Conservation (phyloP, 2,797 vertebrate genomes). For the Helostoma temminkii region DNA sequence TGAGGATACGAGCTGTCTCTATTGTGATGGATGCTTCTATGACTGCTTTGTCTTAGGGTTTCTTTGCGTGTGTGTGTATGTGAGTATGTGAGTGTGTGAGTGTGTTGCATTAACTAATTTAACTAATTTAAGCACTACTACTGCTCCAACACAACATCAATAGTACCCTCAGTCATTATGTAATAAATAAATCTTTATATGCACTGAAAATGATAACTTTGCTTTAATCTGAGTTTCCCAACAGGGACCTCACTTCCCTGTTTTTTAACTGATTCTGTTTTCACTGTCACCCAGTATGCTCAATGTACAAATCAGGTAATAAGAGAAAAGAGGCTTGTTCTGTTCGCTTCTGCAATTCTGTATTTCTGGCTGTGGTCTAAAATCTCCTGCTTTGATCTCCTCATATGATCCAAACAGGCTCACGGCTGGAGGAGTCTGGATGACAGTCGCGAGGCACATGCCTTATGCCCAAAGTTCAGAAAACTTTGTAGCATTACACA, state of each 20-base stretch:
- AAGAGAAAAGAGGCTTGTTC: slow-evolving; percentile 62
- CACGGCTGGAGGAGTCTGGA: slow-evolving; percentile 73
- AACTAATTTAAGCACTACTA: background rate
- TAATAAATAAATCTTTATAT: slow-evolving; percentile 17
- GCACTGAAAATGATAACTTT: slow-evolving; percentile 1
- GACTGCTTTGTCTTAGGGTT: slow-evolving; percentile 59
- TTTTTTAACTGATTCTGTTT: background rate
- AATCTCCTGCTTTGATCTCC: slow-evolving; percentile 79
- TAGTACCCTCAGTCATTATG: background rate
- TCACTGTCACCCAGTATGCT: slow-evolving; percentile 7
- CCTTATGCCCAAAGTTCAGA: slow-evolving; percentile 69
- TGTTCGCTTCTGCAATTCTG: slow-evolving; percentile 43
- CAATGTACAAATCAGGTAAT: slow-evolving; percentile 69
- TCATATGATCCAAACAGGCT: slow-evolving; percentile 81
- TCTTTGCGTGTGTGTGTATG: slow-evolving; percentile 8
- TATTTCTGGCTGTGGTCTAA: slow-evolving; percentile 68
- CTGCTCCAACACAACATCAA: background rate
- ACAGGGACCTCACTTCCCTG: background rate
- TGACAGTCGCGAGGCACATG: slow-evolving; percentile 74
- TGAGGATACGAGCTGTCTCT: slow-evolving; percentile 57
- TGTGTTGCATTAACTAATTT: slow-evolving; percentile 2
- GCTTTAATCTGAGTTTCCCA: slow-evolving; percentile 29
- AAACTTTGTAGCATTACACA: slow-evolving; percentile 40
- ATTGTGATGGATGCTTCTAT: slow-evolving; percentile 61
- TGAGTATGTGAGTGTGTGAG: background rate